Conservation (phyloP, 1,140 invertebrate species). For the Ceratina japonica region DNA sequence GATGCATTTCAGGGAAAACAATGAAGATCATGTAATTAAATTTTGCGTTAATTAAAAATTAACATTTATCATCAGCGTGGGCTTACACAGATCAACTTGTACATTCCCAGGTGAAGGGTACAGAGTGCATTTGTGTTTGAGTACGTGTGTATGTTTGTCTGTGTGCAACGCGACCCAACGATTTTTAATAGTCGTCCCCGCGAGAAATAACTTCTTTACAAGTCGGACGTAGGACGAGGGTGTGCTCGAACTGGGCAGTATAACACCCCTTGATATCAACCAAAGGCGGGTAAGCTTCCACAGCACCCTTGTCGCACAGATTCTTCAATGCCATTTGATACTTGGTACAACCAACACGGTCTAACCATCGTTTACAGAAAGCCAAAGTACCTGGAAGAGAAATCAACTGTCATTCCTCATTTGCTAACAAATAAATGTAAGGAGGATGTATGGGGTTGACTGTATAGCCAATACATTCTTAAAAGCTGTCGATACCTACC, state of each 20-base stretch:
- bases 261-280: slow-evolving; percentile 99
- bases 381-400: slow-evolving; percentile 89
- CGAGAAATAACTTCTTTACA: slow-evolving; percentile 99
- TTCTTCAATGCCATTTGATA: slow-evolving; percentile 99
- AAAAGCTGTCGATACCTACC: slow-evolving; percentile 69
- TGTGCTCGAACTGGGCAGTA: slow-evolving; percentile 99
- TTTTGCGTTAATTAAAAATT: slow-evolving; percentile 28
- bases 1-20: background rate
- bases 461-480: too few relatives aligned
- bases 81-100: slow-evolving; percentile 36
- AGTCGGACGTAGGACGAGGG: slow-evolving; percentile 97
- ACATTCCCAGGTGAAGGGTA: slow-evolving; percentile 24
- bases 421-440: too few relatives aligned
- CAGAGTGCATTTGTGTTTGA: too few relatives aligned
- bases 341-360: slow-evolving; percentile 96
- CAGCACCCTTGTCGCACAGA: slow-evolving; percentile 96
- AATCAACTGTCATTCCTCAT: background rate
- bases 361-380: slow-evolving; percentile 99
- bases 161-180: background rate
- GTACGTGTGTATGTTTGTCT: background rate
- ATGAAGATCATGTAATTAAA: slow-evolving; percentile 24
- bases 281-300: slow-evolving; percentile 98
- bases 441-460: too few relatives aligned
- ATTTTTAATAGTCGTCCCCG: slow-evolving; percentile 94
- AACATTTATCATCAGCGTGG: slow-evolving; percentile 30